These are phyloP conservation scores for Acanthurus lineatus DNA, from an alignment of 2,797 vertebrate genomes.

Conservation along the genomic window DNA sequence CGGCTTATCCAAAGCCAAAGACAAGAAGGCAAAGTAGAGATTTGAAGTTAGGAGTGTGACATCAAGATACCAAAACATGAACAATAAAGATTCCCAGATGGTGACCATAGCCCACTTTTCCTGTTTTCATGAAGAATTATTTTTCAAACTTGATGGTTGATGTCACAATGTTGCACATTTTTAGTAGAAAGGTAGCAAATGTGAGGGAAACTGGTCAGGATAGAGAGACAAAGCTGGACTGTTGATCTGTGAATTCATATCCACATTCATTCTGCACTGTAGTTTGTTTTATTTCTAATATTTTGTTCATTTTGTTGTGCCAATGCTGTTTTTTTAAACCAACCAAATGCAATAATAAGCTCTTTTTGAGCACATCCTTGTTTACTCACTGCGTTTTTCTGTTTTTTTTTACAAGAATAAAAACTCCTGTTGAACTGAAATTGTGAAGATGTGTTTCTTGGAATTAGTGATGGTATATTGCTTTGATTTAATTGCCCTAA, in stretches of 20 bases:
- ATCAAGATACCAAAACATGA: slow-evolving; percentile 28
- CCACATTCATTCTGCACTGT: slow-evolving; percentile 83
- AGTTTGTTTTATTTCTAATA: slow-evolving; percentile 49
- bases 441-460: slow-evolving; percentile 38
- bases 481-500: slow-evolving; percentile 7
- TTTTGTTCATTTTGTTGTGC: slow-evolving; percentile 27
- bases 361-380: slow-evolving; percentile 53
- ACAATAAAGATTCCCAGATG: slow-evolving; percentile 21
- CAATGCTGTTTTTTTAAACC: slow-evolving; percentile 35
- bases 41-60: not conserved
- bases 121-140: slow-evolving; percentile 27
- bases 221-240: slow-evolving; percentile 56
- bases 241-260: slow-evolving; percentile 78
- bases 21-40: slow-evolving; percentile 63
- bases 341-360: slow-evolving; percentile 60
- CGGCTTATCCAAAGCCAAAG: slow-evolving; percentile 82
- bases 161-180: slow-evolving; percentile 40
- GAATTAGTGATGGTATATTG: slow-evolving; percentile 14
- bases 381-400: slow-evolving; percentile 54
- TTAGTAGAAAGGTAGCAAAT: slow-evolving; percentile 16
- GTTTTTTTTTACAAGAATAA: slow-evolving; percentile 67
- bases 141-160: slow-evolving; percentile 33
- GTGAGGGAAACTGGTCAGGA: not conserved
- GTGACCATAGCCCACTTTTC: slow-evolving; percentile 4
- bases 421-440: slow-evolving; percentile 51